These are phyloP conservation scores for Beaufortia kweichowensis DNA, from an alignment of 2,113 vertebrate genomes.

Conservation along the genomic window DNA sequence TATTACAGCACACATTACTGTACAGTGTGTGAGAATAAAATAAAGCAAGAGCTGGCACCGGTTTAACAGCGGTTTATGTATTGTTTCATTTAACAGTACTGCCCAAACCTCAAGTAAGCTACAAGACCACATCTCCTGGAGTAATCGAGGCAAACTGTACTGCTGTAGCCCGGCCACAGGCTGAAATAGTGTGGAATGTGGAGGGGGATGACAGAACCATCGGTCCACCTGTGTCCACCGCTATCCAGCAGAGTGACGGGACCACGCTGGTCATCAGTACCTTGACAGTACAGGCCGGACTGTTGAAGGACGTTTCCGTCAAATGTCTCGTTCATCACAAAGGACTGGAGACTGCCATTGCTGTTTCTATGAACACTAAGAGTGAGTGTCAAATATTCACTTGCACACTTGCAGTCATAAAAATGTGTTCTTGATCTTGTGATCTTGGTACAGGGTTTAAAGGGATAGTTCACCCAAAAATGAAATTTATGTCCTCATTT, in stretches of 20 bases:
- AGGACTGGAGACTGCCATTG: slow-evolving; percentile 76
- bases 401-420: background rate
- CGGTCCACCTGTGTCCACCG: slow-evolving; percentile 60
- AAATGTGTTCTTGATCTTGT: background rate
- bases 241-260: slow-evolving; percentile 66
- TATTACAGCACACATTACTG: too few relatives aligned
- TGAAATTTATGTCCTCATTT: too few relatives aligned
- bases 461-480: too few relatives aligned
- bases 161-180: slow-evolving; percentile 64
- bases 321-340: slow-evolving; percentile 80
- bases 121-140: slow-evolving; percentile 59
- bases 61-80: background rate
- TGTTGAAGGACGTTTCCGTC: slow-evolving; percentile 76
- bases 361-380: slow-evolving; percentile 81
- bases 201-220: slow-evolving; percentile 64
- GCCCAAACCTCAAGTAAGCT: slow-evolving; percentile 71
- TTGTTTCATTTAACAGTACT: slow-evolving; percentile 62
- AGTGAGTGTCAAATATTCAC: slow-evolving; percentile 63
- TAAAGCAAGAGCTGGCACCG: background rate
- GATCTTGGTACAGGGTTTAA: too few relatives aligned
- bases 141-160: slow-evolving; percentile 76
- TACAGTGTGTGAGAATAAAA: too few relatives aligned
- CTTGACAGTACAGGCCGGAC: slow-evolving; percentile 65
- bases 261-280: slow-evolving; percentile 76
- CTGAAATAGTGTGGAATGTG: slow-evolving; percentile 68